These are phyloP conservation scores for Fregata magnificens DNA, from an alignment of 2,113 vertebrate genomes.

Conservation along the genomic window DNA sequence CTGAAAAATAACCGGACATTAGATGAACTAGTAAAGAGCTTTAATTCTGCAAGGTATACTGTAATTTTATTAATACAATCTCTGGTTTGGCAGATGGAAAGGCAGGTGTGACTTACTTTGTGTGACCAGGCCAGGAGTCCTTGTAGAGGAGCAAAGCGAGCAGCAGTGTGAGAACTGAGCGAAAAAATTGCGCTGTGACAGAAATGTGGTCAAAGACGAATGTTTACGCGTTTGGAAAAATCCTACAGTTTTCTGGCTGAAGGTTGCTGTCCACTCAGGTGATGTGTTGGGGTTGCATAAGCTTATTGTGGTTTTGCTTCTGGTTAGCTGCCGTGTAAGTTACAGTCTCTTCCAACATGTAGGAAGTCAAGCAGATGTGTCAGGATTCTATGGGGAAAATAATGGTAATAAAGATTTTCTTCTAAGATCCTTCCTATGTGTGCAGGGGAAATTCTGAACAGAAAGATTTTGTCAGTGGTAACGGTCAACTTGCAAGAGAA, in stretches of 20 bases:
- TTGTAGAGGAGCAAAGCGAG: background rate
- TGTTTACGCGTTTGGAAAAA: background rate
- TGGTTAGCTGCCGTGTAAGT: background rate
- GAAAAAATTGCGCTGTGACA: background rate
- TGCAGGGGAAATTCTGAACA: background rate
- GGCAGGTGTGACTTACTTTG: background rate
- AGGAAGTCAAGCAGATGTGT: background rate
- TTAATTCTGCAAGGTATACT: conserved; percentile 84
- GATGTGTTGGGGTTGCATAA: background rate
- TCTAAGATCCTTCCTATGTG: background rate
- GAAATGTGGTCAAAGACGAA: background rate
- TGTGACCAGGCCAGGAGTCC: background rate
- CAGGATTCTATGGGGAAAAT: background rate
- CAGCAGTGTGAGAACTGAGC: background rate
- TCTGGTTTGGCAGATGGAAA: background rate
- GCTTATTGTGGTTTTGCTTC: background rate
- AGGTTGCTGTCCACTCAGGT: background rate
- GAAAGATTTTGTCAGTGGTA: background rate
- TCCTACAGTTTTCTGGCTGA: background rate
- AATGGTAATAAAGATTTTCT: background rate
- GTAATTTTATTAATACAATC: background rate
- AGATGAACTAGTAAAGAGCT: conserved; percentile 88
- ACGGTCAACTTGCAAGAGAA: background rate
- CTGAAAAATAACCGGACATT: conserved; percentile 89
- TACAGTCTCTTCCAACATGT: background rate